Base-by-base conservation (phyloP, 2,888 invertebrate genomes). In the Pyralis farinalis region DNA sequence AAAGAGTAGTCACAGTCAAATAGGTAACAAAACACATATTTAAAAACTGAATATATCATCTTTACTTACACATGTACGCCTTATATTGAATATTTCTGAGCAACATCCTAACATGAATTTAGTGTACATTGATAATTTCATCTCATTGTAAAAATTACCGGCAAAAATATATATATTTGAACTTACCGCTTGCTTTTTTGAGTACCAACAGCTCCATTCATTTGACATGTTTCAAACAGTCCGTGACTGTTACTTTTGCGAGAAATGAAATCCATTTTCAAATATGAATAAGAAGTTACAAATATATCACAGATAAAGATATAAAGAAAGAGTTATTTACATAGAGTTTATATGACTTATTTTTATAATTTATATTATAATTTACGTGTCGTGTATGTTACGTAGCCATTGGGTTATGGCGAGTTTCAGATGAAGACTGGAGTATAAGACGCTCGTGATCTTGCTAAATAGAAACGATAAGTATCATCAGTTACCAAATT, bases 361-460 rank as follows among this genome's bases (percentile, higher is more conserved):
- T 39, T 30, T 42, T 42, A 33, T 42, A 25, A 25, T 8, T 25
- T 25, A 25, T 21, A 25, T 25, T 25, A 25, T 8, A 25, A 8
- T 25, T 25, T 2, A 25, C n/a, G 21, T 5, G 7, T 21, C 7
- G 3, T 16, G 7, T 7, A 12, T 6, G 11, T 34, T 4, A 25
- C 12, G 12, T 39, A 50, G 62, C 55, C 56, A 50, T 51, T 54
- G 61, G 74, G 76, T 71, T 70, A 64, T 47, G 40, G 42, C 57
- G 69, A 72, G 67, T 66, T 76, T 71, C 67, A 64, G 71, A 74
- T 69, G 73, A 76, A 73, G 71, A 86, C 84, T 87, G 71, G 71
- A 77, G 71, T 70, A 67, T 71, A 60, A 21, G 22, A 46, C 50
- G 56, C 58, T 58, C 53, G 43, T 34, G 56, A 61, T 61, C 60